Conservation (phyloP, 2,888 invertebrate genomes). For the Tipula unca region DNA sequence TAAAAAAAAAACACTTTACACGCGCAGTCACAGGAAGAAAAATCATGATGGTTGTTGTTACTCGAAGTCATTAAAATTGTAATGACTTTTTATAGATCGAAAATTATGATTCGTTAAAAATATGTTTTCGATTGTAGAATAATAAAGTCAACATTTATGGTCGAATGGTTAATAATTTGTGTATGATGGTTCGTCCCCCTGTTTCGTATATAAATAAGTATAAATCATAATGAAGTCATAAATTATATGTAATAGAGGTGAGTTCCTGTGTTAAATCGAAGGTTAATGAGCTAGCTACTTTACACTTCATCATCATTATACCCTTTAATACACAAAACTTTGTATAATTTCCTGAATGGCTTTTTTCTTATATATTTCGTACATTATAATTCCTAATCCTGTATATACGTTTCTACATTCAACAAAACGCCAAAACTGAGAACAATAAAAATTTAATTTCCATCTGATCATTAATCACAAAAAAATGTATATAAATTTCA, state of each 20-base stretch:
- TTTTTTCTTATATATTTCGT: neutral
- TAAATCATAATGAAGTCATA: neutral
- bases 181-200: neutral
- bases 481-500: neutral
- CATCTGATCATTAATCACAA: neutral
- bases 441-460: neutral
- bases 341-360: neutral
- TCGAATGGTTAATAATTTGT: neutral
- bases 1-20: neutral
- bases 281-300: neutral
- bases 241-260: neutral
- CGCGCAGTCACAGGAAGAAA: neutral
- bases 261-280: neutral
- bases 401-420: neutral
- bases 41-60: neutral
- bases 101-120: neutral
- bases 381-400: neutral
- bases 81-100: neutral
- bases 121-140: neutral
- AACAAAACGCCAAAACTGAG: too few relatives aligned
- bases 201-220: too few relatives aligned
- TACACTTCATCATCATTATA: neutral
- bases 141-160: neutral
- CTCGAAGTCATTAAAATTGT: neutral
- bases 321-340: neutral